Conservation (phyloP, 2,797 vertebrate genomes). For the Psittacula derbiana region DNA sequence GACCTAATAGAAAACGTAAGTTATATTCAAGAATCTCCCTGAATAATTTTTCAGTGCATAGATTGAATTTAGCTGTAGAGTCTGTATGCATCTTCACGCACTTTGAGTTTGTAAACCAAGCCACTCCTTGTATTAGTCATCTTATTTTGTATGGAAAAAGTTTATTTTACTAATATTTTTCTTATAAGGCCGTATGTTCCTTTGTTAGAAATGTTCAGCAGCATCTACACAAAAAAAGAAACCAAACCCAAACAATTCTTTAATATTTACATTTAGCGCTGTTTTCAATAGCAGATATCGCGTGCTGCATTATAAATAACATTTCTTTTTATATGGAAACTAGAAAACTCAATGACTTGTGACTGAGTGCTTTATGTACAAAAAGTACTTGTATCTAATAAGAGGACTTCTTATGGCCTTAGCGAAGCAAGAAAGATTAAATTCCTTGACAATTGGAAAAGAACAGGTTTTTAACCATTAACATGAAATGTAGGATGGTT, state of each 20-base stretch:
- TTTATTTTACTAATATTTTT: neutral
- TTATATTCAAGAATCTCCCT: constrained; percentile 12
- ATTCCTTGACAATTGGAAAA: neutral
- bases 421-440: neutral
- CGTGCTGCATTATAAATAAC: neutral
- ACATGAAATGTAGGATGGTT: neutral
- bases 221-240: fast-evolving
- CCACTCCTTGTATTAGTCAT: neutral
- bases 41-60: neutral
- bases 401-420: neutral
- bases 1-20: constrained; percentile 99
- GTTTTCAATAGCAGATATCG: neutral
- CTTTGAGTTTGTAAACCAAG: neutral
- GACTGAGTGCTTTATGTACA: neutral
- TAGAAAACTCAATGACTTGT: neutral
- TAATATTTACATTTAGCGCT: neutral
- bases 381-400: neutral
- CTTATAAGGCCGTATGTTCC: neutral
- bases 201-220: neutral
- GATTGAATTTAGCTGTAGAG: neutral
- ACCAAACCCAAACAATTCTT: neutral
- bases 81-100: neutral
- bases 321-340: neutral
- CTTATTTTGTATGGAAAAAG: neutral
- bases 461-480: neutral